These are phyloP conservation scores for Caenorhabditis plicata DNA, from an alignment of 2,888 invertebrate species.

Conservation along the genomic window DNA sequence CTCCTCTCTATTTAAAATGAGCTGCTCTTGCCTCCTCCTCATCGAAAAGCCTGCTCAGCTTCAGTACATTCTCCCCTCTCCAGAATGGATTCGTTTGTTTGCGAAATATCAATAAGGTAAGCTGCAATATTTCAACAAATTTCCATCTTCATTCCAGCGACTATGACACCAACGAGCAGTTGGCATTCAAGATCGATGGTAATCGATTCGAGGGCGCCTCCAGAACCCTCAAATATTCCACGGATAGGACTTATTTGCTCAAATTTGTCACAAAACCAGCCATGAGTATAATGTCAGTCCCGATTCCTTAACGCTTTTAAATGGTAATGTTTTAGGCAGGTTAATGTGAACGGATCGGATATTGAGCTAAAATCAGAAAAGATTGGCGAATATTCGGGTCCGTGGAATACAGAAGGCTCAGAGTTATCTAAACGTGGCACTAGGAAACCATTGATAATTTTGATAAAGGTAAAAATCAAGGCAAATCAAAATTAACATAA, in stretches of 20 bases:
- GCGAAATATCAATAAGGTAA: too few species aligned
- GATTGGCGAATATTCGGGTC: conserved; percentile 20
- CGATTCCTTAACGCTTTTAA: background rate
- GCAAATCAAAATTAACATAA: background rate
- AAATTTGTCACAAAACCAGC: conserved; percentile 49
- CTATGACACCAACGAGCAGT: conserved; percentile 46
- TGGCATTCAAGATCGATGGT: conserved; percentile 63
- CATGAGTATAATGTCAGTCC: conserved; percentile 53
- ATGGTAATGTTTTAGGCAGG: conserved; percentile 10
- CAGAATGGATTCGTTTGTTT: too few species aligned
- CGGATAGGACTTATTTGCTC: conserved; percentile 56
- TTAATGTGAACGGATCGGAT: conserved; percentile 32
- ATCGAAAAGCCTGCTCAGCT: conserved; percentile 3
- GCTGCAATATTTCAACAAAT: too few species aligned
- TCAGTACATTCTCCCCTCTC: background rate
- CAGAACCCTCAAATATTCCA: conserved; percentile 56
- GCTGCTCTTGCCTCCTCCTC: background rate
- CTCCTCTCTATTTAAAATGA: background rate
- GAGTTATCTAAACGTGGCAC: conserved; percentile 24
- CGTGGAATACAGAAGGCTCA: conserved; percentile 15
- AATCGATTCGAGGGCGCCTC: conserved; percentile 56
- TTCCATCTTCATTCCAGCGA: conserved; percentile 43
- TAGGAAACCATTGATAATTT: conserved; percentile 9
- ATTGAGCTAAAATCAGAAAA: conserved; percentile 20
- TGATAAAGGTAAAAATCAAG: conserved; percentile 3